Evolutionary conservation across 2,797 vertebrate species (phyloP).

Genomic region (Ceyx erithaca): DNA sequence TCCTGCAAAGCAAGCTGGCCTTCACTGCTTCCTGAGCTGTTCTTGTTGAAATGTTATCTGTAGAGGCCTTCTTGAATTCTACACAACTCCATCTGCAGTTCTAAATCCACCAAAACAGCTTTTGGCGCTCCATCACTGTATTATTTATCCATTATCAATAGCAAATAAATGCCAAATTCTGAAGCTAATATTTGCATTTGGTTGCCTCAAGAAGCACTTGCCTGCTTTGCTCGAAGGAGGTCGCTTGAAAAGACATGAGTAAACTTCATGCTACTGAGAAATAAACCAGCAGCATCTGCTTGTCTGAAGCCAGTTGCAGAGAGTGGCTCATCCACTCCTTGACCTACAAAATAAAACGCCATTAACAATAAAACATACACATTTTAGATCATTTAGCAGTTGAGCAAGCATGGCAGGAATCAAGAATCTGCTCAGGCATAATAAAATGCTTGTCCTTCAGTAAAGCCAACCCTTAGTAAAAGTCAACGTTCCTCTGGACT

Average conservation of each 20-base stretch:
- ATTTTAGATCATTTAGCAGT: background rate
- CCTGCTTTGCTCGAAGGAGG: slow-evolving; percentile 88
- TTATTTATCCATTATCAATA: background rate
- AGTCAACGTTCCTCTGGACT: background rate
- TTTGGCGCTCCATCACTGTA: background rate
- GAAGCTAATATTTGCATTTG: background rate
- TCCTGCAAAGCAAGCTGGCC: background rate
- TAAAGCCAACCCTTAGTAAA: background rate
- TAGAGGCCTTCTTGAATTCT: background rate
- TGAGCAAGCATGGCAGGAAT: background rate
- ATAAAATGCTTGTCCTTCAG: background rate
- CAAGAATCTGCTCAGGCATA: background rate
- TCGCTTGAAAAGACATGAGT: slow-evolving; percentile 89
- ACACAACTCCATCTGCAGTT: background rate
- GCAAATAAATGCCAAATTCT: background rate
- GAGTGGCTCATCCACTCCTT: slow-evolving; percentile 86
- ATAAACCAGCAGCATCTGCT: slow-evolving; percentile 85
- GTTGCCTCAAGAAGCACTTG: slow-evolving; percentile 20
- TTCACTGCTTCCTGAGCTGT: background rate
- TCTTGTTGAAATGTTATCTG: background rate
- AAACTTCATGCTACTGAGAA: slow-evolving; percentile 85
- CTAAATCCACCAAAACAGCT: background rate
- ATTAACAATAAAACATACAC: background rate
- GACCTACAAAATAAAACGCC: slow-evolving; percentile 78
- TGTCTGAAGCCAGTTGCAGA: slow-evolving; percentile 87